Evolutionary conservation across 2,113 vertebrate species (phyloP).

Genomic region (Bucco capensis): DNA sequence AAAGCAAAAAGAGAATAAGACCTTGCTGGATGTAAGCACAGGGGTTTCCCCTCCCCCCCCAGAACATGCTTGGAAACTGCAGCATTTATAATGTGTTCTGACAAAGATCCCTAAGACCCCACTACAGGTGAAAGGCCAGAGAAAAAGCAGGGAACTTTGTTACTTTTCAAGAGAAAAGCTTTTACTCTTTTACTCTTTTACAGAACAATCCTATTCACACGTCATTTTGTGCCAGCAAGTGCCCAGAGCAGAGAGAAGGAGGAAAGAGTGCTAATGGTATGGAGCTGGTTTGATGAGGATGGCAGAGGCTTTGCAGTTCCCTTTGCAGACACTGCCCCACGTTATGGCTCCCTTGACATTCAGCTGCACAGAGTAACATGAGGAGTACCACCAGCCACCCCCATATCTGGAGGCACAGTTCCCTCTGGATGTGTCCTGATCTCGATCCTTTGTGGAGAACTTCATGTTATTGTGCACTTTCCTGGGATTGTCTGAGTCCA

Average conservation of each 20-base stretch:
- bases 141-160: neutral
- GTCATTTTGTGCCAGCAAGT: neutral
- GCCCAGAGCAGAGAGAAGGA: neutral
- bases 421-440: slow-evolving; percentile 36
- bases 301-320: slow-evolving; percentile 40
- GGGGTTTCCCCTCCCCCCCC: neutral
- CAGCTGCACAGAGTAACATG: slow-evolving; percentile 10
- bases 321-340: slow-evolving; percentile 11
- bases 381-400: slow-evolving; percentile 54
- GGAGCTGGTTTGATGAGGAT: slow-evolving; percentile 55
- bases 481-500: slow-evolving; percentile 33
- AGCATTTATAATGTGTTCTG: accelerated
- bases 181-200: no score
- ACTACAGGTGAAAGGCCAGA: neutral
- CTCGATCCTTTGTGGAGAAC: slow-evolving; percentile 51
- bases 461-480: slow-evolving; percentile 59
- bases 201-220: neutral
- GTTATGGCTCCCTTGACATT: slow-evolving; percentile 6
- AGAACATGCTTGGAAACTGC: neutral
- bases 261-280: neutral
- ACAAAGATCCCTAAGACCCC: neutral
- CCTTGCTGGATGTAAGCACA: neutral
- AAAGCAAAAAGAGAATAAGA: neutral
- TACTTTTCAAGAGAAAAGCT: neutral
- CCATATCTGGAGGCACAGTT: slow-evolving; percentile 33